phyloP scores from a whole-genome alignment of 2,797 vertebrate genomes.

The Trachops cirrhosus region DNA sequence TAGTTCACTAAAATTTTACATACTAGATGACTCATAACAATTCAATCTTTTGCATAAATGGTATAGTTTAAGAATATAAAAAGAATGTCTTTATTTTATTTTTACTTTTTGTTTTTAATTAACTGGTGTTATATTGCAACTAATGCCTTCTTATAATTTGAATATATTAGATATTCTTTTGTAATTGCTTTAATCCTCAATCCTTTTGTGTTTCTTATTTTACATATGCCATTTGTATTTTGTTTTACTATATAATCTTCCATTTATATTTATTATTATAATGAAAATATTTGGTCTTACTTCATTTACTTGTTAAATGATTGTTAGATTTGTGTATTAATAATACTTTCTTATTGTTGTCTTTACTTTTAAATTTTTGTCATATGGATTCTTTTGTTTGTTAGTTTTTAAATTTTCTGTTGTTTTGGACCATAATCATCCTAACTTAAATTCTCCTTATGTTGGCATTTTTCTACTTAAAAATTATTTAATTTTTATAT shows the following conservation, averaged over 20 bases:
- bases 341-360: neutral
- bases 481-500: neutral
- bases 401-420: neutral
- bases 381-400: neutral
- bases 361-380: neutral
- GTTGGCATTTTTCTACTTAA: neutral
- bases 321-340: neutral
- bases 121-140: neutral
- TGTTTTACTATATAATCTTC: neutral
- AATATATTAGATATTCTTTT: neutral
- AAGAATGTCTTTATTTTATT: neutral
- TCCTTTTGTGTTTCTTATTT: neutral
- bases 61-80: neutral
- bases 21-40: neutral
- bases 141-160: neutral
- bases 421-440: neutral
- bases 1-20: neutral
- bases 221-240: neutral
- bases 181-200: neutral
- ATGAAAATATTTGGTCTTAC: neutral
- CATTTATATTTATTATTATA: neutral
- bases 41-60: neutral
- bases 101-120: neutral
- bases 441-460: neutral
- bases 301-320: neutral